Evolutionary conservation across 2,888 invertebrate genomes (phyloP), one percentile per base, ranked within the genome.

Genomic region (Plebejus anna): DNA sequence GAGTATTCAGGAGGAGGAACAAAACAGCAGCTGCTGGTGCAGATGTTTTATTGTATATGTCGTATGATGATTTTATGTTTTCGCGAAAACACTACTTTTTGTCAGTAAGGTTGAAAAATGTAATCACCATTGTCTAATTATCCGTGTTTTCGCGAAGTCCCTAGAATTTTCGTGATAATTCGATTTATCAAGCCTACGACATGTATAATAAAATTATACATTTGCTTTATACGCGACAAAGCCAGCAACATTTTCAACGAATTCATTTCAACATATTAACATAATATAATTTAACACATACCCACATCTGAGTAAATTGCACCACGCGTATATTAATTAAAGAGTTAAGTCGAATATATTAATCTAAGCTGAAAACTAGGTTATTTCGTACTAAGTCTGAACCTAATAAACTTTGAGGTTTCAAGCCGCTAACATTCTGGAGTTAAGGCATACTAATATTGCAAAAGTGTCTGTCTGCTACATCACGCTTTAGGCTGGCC

Each of bases 321-420:
- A 66, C 36, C 22, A 61, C 66, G 28, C 61, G 32, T 32, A 32
- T 66, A 66, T 66, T 66, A 66, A 66, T 66, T 66, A 66, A 32
- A 66, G 66, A 66, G 66, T 66, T 36, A 66, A 66, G 16, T 36
- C 32, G 66, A 66, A 66, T 66, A 66, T 66, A 66, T 66, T 66
- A 66, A 66, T 66, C 66, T 66, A 16, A 32, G 32, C 66, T 66
- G 13, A 66, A 66, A 66, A 66, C 32, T 66, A 36, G 66, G 66
- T 66, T 66, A 66, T 66, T 11, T 66, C 66, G 66, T 28, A 11
- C 28, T 11, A 61, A 28, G 28, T 66, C 66, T 66, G 32, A 66
- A 32, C 32, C 32, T 32, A 13, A 66, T 32, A 16, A 66, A 66
- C 5, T 66, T 66, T 66, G 66, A 4, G 36, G 32, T 32, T 66